Conservation (phyloP, 2,797 vertebrate species). For the Lutjanus argentimaculatus region DNA sequence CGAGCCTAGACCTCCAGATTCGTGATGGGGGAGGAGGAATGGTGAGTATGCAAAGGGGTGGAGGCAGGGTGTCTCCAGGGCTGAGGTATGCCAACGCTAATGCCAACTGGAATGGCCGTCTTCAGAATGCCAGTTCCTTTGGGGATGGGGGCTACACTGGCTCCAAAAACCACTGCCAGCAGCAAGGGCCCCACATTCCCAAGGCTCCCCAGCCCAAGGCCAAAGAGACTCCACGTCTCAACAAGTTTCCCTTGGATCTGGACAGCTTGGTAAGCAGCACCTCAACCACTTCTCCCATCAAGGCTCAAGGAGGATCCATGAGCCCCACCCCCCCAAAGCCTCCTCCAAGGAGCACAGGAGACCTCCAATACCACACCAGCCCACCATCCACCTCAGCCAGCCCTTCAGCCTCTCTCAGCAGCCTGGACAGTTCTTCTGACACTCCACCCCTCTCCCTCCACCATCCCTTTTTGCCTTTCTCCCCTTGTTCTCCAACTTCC, state of each 20-base stretch:
- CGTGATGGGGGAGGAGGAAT: constrained; percentile 74
- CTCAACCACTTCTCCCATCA: constrained; percentile 31
- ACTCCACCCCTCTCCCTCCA: constrained; percentile 40
- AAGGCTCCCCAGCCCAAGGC: constrained; percentile 66
- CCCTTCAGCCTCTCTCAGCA: constrained; percentile 70
- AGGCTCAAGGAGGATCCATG: constrained; percentile 31
- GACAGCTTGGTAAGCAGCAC: constrained; percentile 73
- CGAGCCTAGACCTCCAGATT: constrained; percentile 87
- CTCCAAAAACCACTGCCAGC: constrained; percentile 61
- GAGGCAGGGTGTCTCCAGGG: constrained; percentile 63
- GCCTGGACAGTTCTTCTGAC: constrained; percentile 75
- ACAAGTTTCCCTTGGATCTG: constrained; percentile 87
- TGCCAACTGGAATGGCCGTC: constrained; percentile 71
- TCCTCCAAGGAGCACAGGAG: constrained; percentile 61
- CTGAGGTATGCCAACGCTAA: constrained; percentile 66
- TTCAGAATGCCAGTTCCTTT: constrained; percentile 57
- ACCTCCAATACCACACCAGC: constrained; percentile 56
- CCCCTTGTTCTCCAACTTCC: constrained; percentile 38
- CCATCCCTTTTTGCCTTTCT: constrained; percentile 22
- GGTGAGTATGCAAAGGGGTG: constrained; percentile 61
- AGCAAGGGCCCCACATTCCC: constrained; percentile 15
- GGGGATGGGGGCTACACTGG: constrained; percentile 72
- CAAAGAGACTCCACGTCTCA: constrained; percentile 82
- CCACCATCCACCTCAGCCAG: constrained; percentile 62
- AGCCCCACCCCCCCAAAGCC: constrained; percentile 35